Evolutionary conservation across 2,888 invertebrate species (phyloP).

Genomic region (Drosophila melanosoma): DNA sequence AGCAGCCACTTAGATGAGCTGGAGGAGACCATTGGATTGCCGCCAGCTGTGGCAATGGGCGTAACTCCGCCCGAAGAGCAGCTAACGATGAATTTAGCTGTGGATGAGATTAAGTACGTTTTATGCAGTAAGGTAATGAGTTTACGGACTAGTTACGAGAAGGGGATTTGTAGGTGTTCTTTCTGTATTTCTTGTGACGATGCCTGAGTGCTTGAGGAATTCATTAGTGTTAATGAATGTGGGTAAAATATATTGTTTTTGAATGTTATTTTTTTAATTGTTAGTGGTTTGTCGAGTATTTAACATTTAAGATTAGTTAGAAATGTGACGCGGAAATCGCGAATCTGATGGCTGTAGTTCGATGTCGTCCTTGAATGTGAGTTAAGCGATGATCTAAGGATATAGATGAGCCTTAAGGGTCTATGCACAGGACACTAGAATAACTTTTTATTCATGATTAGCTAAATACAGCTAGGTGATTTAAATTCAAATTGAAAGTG

Average conservation of each 20-base stretch:
- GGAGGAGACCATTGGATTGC: slow-evolving; percentile 72
- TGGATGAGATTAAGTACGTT: slow-evolving; percentile 83
- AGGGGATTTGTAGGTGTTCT: slow-evolving; percentile 5
- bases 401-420: slow-evolving; percentile 12
- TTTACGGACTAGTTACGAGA: slow-evolving; percentile 53
- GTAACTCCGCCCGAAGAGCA: slow-evolving; percentile 60
- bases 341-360: slow-evolving; percentile 8
- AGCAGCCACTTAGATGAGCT: slow-evolving; percentile 84
- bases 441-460: not conserved
- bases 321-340: slow-evolving; percentile 6
- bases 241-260: slow-evolving; percentile 7
- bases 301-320: slow-evolving; percentile 19
- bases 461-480: not conserved
- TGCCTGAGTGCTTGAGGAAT: not conserved
- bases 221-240: slow-evolving; percentile 30
- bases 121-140: slow-evolving; percentile 85
- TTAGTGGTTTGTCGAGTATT: slow-evolving; percentile 4
- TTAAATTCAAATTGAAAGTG: not conserved
- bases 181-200: not conserved
- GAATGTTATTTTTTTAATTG: slow-evolving; percentile 1
- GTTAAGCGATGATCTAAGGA: slow-evolving; percentile 25
- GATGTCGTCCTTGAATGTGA: slow-evolving; percentile 29
- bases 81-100: slow-evolving; percentile 74
- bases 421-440: slow-evolving; percentile 38
- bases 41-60: slow-evolving; percentile 34